Evolutionary conservation across 2,888 invertebrate species (phyloP).

Genomic region (Bimastos eiseni): DNA sequence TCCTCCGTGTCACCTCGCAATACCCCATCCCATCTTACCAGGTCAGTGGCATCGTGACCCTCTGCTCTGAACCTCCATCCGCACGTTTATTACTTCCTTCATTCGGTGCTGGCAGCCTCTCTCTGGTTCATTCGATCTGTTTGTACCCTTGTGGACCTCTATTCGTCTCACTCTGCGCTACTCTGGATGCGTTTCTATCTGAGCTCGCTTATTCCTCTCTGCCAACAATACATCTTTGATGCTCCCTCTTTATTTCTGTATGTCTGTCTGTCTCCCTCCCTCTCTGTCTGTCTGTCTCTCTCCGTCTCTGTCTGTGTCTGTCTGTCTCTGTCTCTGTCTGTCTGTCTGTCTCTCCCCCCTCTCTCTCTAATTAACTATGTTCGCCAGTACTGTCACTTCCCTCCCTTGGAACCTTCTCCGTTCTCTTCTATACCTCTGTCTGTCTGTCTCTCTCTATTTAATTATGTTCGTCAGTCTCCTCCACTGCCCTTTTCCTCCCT

Average conservation of each 20-base stretch:
- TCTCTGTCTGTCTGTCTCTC: neutral
- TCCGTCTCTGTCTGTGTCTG: too few species aligned
- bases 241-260: neutral
- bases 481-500: neutral
- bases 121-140: neutral
- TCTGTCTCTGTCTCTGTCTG: neutral
- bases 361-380: neutral
- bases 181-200: neutral
- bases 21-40: neutral
- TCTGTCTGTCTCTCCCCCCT: neutral
- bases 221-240: neutral
- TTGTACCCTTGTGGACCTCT: neutral
- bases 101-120: neutral
- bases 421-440: neutral
- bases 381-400: neutral
- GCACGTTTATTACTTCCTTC: neutral
- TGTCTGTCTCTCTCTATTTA: neutral
- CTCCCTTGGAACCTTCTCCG: neutral
- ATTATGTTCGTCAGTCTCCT: neutral
- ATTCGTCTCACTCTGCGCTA: neutral
- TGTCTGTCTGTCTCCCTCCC: neutral
- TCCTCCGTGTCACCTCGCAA: neutral
- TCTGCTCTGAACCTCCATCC: neutral
- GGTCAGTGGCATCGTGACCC: neutral
- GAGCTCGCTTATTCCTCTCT: neutral